phyloP scores from a whole-genome alignment of 2,797 vertebrate genomes.

The Megaceryle alcyon region DNA sequence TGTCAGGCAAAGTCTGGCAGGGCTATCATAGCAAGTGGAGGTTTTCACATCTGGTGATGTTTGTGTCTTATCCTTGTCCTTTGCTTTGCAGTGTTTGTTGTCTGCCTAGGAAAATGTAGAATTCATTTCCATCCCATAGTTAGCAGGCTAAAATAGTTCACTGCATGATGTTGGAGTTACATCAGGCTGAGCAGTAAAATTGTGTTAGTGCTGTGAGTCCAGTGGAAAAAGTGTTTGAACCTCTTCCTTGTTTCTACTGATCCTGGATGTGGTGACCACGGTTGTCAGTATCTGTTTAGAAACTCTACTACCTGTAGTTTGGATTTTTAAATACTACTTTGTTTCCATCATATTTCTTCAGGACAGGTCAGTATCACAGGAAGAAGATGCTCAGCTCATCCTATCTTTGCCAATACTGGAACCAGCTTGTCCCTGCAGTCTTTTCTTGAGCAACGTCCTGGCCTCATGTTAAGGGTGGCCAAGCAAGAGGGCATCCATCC shows the following conservation, averaged over 20 bases:
- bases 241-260: neutral
- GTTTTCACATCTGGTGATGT: neutral
- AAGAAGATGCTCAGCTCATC: neutral
- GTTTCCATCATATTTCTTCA: neutral
- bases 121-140: neutral
- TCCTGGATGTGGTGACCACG: accelerated
- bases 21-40: neutral
- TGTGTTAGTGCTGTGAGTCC: neutral
- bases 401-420: neutral
- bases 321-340: neutral
- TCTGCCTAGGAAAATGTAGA: neutral
- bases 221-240: neutral
- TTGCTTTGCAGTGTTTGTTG: neutral
- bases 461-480: neutral
- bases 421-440: neutral
- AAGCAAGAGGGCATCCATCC: neutral
- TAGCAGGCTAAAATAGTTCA: neutral
- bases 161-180: neutral
- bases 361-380: neutral
- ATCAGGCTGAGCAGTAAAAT: neutral
- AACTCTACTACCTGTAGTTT: neutral
- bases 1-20: neutral
- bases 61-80: neutral
- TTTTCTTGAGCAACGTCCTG: neutral
- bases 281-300: neutral